Evolutionary conservation across 2,888 invertebrate species (phyloP), one percentile per base, ranked within the genome.

Genomic region (Choristoneura rosaceana): DNA sequence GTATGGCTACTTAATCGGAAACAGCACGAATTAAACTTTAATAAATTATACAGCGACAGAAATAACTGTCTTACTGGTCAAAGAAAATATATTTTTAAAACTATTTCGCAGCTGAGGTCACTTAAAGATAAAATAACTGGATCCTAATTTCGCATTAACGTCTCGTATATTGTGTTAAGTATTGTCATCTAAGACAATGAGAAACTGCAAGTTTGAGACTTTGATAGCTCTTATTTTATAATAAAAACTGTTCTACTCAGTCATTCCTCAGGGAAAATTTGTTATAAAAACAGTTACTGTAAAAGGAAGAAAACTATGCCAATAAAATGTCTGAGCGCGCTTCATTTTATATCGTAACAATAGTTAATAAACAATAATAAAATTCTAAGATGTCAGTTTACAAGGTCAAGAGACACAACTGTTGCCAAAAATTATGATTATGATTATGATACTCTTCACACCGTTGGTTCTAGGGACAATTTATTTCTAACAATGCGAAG

Each of bases 1-100:
- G 14, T 47, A 47, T 61, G 17, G 43, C n/a, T 10, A 10, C 33
- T 34, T 15, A 38, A 58, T n/a, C 52, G 52, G 45, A 66, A 61
- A 66, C 43, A 43, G 34, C 14, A 47, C 38, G 55, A 67, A 62
- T 62, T 45, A 71, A 41, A 52, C 14, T 43, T 2, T 12, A 62
- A 45, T 62, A 62, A 62, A 33, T 62, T 25, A 45, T 43, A 25
- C 1, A 12, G 12, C 2, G n/a, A 8, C 45, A 3, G 14, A 17
- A 62, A 62, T 62, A 62, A 45, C 0, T 25, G 15, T 14, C 4
- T 14, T 1, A 45, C 45, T 45, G 3, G 12, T 25, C 25, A 55
- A 25, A 55, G 25, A 55, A 55, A 55, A 55, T 0, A 25, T 33
- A 55, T 25, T 55, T 55, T 55, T 55, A n/a, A 47, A 47, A 47